Evolutionary conservation across 2,797 vertebrate genomes (phyloP), one percentile per base, ranked within the genome.

Genomic region (Salmo trutta): DNA sequence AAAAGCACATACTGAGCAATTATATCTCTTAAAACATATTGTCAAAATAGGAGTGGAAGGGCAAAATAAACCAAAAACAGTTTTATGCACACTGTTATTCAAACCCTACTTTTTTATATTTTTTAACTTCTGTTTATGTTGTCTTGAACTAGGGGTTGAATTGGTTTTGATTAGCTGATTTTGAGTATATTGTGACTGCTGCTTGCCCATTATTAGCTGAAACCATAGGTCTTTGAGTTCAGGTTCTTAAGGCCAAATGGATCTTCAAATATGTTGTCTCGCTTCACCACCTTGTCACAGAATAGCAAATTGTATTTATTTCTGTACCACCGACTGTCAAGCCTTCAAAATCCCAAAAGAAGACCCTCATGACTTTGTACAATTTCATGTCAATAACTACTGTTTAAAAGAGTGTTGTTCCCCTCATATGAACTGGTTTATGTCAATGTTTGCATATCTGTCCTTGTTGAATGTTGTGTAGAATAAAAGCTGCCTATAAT

Each of bases 281-380:
- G 21, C 29, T 31, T 15, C 65, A 31, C 66, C 15, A 68, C 29
- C 15, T 71, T n/a, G 17, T 7, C 3, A n/a, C 59, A 27, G 24
- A 14, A 19, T 31, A 17, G 72, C 16, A 21, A 17, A 24, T 89
- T 51, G 47, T 90, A 88, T 91, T 91, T 92, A 92, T 92, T 92
- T 79, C 81, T 86, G 21, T 65, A 51, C 73, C 65, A 24, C 47
- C 41, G 51, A 51, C 73, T 66, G 62, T 66, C 73, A 19, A 75
- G 12, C 24, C 10, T 41, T 62, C 56, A 62, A 62, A 33, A 29
- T 24, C 31, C 33, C 56, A 47, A 82, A 70, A 78, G 73, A 59
- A 64, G 54, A 75, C 24, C 74, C 68, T 62, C 24, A 31, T 64
- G 75, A 77, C 59, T 81, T 74, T 73, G 52, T 77, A 69, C 47